A percentile compares a stretch with the other conserved stretches of the same genome.
Conservation (phyloP, 2,113 vertebrate species). For the Pipa parva region DNA sequence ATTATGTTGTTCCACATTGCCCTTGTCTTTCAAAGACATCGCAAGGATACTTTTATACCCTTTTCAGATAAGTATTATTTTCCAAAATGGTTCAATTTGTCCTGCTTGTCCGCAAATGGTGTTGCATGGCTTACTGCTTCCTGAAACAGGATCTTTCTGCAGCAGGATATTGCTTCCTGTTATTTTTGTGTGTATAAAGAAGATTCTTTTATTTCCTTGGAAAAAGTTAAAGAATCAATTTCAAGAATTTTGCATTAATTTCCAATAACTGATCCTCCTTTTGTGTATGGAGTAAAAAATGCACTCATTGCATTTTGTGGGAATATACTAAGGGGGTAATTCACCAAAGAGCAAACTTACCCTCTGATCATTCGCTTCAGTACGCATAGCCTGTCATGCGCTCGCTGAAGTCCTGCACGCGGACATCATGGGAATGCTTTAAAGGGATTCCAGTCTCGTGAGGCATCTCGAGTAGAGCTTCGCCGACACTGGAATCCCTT, state of each 20-base stretch:
- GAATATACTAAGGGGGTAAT: too few relatives aligned
- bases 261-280: constrained; percentile 15
- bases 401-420: too few relatives aligned
- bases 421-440: too few relatives aligned
- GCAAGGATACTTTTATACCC: constrained; percentile 20
- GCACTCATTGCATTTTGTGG: not conserved
- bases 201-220: not conserved
- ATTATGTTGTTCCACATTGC: constrained; percentile 20
- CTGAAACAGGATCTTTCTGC: constrained; percentile 1
- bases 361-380: too few relatives aligned
- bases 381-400: too few relatives aligned
- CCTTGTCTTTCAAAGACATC: not conserved
- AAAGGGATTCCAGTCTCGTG: too few relatives aligned
- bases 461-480: too few relatives aligned
- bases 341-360: too few relatives aligned
- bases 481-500: too few relatives aligned
- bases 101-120: not conserved
- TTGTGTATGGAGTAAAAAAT: constrained; percentile 39
- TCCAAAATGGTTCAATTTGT: not conserved
- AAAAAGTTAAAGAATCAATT: not conserved
- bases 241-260: constrained; percentile 1
- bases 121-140: constrained; percentile 9
- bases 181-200: too few relatives aligned
- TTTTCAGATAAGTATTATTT: constrained; percentile 7
- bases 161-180: not conserved